A percentile compares a stretch with the other conserved stretches of the same genome.
phyloP scores from a whole-genome alignment of 2,888 invertebrate genomes.

The Anagyrus pseudococci region DNA sequence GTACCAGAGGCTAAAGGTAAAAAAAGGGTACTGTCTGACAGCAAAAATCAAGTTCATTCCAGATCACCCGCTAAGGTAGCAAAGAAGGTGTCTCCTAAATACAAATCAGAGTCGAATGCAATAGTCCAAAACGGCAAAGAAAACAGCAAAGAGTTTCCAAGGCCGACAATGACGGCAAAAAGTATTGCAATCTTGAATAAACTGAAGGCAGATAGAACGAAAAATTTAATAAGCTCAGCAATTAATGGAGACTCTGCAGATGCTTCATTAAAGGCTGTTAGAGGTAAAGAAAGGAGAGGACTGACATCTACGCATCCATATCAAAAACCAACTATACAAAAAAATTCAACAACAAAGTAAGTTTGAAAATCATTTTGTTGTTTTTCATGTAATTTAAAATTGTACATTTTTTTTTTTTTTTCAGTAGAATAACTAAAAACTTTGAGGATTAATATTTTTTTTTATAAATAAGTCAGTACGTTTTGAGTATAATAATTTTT shows the following conservation, averaged over 20 bases:
- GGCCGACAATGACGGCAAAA: slow-evolving; percentile 53
- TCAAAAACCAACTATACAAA: slow-evolving; percentile 47
- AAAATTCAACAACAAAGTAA: slow-evolving; percentile 48
- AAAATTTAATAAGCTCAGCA: slow-evolving; percentile 28
- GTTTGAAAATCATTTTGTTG: slow-evolving; percentile 30
- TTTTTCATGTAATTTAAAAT: slow-evolving; percentile 18
- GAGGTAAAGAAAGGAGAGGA: slow-evolving; percentile 53
- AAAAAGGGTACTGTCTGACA: slow-evolving; percentile 53
- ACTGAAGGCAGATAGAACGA: slow-evolving; percentile 50
- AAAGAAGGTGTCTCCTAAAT: slow-evolving; percentile 47
- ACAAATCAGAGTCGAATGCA: slow-evolving; percentile 17
- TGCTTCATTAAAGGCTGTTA: slow-evolving; percentile 45
- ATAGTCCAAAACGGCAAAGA: slow-evolving; percentile 48
- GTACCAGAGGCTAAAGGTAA: slow-evolving; percentile 41
- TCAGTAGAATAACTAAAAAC: background rate
- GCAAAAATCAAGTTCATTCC: slow-evolving; percentile 47
- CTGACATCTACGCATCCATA: slow-evolving; percentile 52
- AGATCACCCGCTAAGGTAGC: slow-evolving; percentile 48
- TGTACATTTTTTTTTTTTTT: slow-evolving; percentile 14
- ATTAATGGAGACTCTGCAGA: slow-evolving; percentile 36
- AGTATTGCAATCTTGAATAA: slow-evolving; percentile 57
- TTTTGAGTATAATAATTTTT: background rate
- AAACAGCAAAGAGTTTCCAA: slow-evolving; percentile 46
- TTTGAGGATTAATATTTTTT: no score
- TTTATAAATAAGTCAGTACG: no score